Evolutionary conservation across 1,140 invertebrate species (phyloP), one percentile per base, ranked within the genome.

Genomic region (Eurosta solidaginis): DNA sequence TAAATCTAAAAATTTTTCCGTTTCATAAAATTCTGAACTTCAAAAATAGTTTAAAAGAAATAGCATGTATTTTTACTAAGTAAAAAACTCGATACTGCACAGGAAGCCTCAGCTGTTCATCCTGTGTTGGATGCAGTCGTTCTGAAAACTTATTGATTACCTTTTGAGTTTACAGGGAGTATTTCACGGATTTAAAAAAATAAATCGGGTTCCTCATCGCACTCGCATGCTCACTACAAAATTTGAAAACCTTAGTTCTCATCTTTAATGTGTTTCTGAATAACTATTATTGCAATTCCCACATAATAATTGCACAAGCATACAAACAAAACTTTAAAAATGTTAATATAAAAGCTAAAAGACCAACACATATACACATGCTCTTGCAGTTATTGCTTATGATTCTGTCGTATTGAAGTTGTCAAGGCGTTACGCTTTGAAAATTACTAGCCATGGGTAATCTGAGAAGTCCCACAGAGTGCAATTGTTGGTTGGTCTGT

Each of bases 231-330:
- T n/a, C n/a, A n/a, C n/a, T n/a, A n/a, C n/a, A n/a, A n/a, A n/a
- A n/a, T n/a, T n/a, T n/a, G n/a, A 47, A 17, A 47, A 47, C 45
- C 45, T 47, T 47, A 3, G 45, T n/a, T 47, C 12, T 4, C n/a
- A n/a, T n/a, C n/a, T n/a, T n/a, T n/a, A n/a, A n/a, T 59, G 14
- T 40, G 9, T 36, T 63, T 63, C 40, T n/a, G 33, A 63, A 33
- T 33, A 9, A 36, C 59, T 20, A 63, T 63, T 63, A 33, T 63
- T 40, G 33, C 25, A 63, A 63, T 63, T 63, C 59, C 40, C 59
- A 63, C 59, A 63, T 63, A 36, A 63, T 63, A 63, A 40, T 63
- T 63, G 59, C 59, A 14, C 36, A 29, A 63, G 59, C 33, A 63
- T 36, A 33, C 45, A 47, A 47, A n/a, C 59, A 63, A n/a, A 1